Evolutionary conservation across 1,140 invertebrate genomes (phyloP).

Genomic region (Cotesia vestalis): DNA sequence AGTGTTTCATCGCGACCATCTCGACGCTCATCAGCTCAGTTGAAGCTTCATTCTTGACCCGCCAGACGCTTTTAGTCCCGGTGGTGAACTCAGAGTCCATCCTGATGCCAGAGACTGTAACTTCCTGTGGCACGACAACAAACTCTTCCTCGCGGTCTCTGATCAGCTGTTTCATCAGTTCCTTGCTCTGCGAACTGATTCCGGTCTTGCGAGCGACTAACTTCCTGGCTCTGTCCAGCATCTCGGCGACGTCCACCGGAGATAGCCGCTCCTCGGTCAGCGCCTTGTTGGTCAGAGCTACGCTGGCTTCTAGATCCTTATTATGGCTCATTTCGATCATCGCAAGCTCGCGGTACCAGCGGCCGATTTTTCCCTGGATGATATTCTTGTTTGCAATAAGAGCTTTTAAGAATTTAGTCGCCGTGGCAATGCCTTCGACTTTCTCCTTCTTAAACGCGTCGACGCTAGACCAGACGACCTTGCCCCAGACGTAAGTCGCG

Average conservation of each 20-base stretch:
- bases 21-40: slow-evolving; percentile 51
- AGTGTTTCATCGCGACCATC: slow-evolving; percentile 50
- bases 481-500: slow-evolving; percentile 52
- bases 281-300: slow-evolving; percentile 43
- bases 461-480: slow-evolving; percentile 54
- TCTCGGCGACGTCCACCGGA: slow-evolving; percentile 42
- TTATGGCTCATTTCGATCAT: slow-evolving; percentile 52
- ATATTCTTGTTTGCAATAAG: slow-evolving; percentile 50
- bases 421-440: slow-evolving; percentile 33
- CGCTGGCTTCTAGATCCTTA: slow-evolving; percentile 50
- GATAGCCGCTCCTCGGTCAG: slow-evolving; percentile 44
- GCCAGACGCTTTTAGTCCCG: slow-evolving; percentile 52
- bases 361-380: slow-evolving; percentile 42
- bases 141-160: slow-evolving; percentile 6
- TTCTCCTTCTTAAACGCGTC: slow-evolving; percentile 54
- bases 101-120: slow-evolving; percentile 39
- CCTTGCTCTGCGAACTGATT: slow-evolving; percentile 38
- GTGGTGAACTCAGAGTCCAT: slow-evolving; percentile 36
- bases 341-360: slow-evolving; percentile 55
- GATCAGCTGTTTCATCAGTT: slow-evolving; percentile 18
- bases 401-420: slow-evolving; percentile 42
- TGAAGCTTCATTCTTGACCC: slow-evolving; percentile 34
- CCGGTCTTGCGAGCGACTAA: slow-evolving; percentile 45
- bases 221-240: slow-evolving; percentile 48
- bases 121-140: slow-evolving; percentile 27